Percentiles rank a stretch among this genome's conserved stretches.
Evolutionary conservation across 2,888 invertebrate species (phyloP).

Genomic region (Dioctria rufipes): DNA sequence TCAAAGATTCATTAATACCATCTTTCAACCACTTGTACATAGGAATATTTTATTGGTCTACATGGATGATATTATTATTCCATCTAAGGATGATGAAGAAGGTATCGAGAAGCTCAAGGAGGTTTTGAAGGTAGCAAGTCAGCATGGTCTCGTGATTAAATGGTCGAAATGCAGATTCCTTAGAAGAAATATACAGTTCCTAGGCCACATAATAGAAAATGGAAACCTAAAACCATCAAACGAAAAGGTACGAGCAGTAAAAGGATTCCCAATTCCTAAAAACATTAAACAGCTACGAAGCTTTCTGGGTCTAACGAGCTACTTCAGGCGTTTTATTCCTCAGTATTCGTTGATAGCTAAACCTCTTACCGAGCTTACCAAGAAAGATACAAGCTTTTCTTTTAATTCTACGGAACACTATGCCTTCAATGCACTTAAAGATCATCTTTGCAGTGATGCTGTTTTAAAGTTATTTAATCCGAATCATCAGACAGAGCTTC

Average conservation of each 20-base stretch:
- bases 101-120: not conserved
- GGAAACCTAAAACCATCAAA: constrained; percentile 62
- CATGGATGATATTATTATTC: not conserved
- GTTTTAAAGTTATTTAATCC: too few species aligned
- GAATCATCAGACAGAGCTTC: too few species aligned
- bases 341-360: constrained; percentile 64
- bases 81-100: not conserved
- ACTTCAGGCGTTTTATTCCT: constrained; percentile 63
- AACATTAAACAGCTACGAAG: constrained; percentile 62
- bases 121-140: not conserved
- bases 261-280: constrained; percentile 63
- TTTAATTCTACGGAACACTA: not conserved
- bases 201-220: constrained; percentile 63
- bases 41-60: not conserved
- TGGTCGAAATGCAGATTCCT: constrained; percentile 61
- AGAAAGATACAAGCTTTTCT: constrained; percentile 61
- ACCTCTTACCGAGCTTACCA: constrained; percentile 62
- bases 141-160: constrained; percentile 58
- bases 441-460: too few species aligned
- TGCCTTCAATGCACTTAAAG: not conserved
- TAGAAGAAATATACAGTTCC: constrained; percentile 59
- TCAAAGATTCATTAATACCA: not conserved
- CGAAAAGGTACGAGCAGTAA: constrained; percentile 63
- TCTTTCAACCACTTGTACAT: not conserved
- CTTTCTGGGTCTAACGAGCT: constrained; percentile 63